Evolutionary conservation across 2,888 invertebrate genomes (phyloP).

Genomic region (Brassicogethes aeneus): DNA sequence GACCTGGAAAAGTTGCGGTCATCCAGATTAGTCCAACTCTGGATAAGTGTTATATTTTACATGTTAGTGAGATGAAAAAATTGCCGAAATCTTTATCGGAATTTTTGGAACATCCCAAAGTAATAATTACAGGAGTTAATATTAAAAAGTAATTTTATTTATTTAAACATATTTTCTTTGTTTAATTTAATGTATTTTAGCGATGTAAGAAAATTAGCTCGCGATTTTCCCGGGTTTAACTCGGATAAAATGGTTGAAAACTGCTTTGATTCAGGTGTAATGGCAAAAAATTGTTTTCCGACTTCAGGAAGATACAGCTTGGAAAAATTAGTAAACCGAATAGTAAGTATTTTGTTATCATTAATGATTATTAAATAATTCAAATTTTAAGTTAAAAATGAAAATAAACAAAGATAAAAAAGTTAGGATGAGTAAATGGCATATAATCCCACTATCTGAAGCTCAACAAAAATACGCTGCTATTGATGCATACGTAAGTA

Average conservation of each 20-base stretch:
- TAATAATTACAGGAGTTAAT: conserved; percentile 52
- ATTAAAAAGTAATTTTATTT: conserved; percentile 49
- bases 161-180: neutral
- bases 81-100: conserved; percentile 48
- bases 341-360: conserved; percentile 36
- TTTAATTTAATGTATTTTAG: conserved; percentile 33
- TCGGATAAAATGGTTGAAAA: conserved; percentile 46
- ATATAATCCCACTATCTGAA: conserved; percentile 46
- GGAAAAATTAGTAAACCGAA: conserved; percentile 46
- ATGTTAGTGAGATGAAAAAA: conserved; percentile 46
- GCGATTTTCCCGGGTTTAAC: conserved; percentile 51
- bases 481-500: conserved; percentile 55
- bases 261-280: conserved; percentile 50
- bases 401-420: conserved; percentile 47
- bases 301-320: conserved; percentile 51
- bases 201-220: conserved; percentile 52
- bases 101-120: conserved; percentile 48
- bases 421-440: conserved; percentile 54
- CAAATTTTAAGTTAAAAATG: conserved; percentile 40
- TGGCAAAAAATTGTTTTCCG: conserved; percentile 46
- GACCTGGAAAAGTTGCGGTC: conserved; percentile 50
- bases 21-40: conserved; percentile 54
- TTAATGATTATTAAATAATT: neutral
- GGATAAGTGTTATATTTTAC: conserved; percentile 50
- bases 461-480: conserved; percentile 53